These are phyloP conservation scores for Steatornis caripensis DNA, from an alignment of 2,113 vertebrate species.

Conservation along the genomic window DNA sequence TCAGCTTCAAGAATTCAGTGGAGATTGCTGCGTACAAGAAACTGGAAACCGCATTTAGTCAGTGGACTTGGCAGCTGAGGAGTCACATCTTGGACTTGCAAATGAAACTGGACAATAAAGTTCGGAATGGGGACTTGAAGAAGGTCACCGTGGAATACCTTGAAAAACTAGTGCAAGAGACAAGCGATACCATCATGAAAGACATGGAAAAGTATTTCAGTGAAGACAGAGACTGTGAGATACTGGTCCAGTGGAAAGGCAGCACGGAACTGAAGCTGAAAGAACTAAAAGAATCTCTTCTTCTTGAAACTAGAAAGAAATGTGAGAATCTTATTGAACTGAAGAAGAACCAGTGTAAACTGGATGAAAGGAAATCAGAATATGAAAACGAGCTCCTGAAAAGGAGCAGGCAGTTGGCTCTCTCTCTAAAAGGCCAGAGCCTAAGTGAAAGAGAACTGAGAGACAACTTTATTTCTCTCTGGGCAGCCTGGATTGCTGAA, in stretches of 20 bases:
- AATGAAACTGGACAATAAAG: slow-evolving; percentile 30
- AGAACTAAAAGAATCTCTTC: slow-evolving; percentile 6
- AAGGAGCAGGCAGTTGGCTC: slow-evolving; percentile 28
- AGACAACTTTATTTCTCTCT: slow-evolving; percentile 20
- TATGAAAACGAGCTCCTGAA: slow-evolving; percentile 33
- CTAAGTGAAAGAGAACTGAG: slow-evolving; percentile 16
- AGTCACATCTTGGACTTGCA: slow-evolving; percentile 49
- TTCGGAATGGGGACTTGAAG: slow-evolving; percentile 21
- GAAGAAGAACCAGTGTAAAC: background rate
- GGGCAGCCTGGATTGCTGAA: slow-evolving; percentile 1
- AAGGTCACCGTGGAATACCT: background rate
- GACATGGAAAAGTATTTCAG: slow-evolving; percentile 50
- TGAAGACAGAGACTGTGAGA: slow-evolving; percentile 51
- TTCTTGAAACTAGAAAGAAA: slow-evolving; percentile 17
- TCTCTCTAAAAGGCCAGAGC: background rate
- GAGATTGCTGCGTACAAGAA: slow-evolving; percentile 59
- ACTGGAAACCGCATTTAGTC: slow-evolving; percentile 32
- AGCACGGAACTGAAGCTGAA: slow-evolving; percentile 2
- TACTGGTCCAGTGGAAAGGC: slow-evolving; percentile 56
- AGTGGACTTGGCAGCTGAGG: slow-evolving; percentile 65
- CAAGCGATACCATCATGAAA: background rate
- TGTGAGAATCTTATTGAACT: background rate
- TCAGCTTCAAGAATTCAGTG: slow-evolving; percentile 68
- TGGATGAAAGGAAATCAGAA: background rate
- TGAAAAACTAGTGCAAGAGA: background rate